Evolutionary conservation across 2,797 vertebrate genomes (phyloP).

Genomic region (Distichodus sexfasciatus): DNA sequence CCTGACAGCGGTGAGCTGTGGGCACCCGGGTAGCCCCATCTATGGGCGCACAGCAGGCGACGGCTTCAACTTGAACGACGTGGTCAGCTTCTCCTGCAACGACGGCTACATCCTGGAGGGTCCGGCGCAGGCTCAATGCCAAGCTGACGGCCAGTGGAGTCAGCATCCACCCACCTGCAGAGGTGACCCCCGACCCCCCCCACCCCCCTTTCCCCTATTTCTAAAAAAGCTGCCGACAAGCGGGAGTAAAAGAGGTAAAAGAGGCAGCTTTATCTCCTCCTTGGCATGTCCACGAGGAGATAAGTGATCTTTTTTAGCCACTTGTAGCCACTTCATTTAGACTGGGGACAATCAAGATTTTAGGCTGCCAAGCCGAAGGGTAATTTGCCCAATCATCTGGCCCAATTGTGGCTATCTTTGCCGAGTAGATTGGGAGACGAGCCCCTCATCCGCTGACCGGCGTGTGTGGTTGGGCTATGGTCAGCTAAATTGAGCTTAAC

Average conservation of each 20-base stretch:
- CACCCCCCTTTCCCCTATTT: constrained; percentile 9
- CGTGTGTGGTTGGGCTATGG: not conserved
- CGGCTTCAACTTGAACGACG: constrained; percentile 95
- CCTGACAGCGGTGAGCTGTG: constrained; percentile 89
- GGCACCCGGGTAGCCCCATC: constrained; percentile 96
- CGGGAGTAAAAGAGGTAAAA: too few species aligned
- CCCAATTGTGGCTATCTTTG: constrained; percentile 27
- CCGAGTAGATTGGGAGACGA: constrained; percentile 4
- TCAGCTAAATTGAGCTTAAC: not conserved
- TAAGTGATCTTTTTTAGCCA: not conserved
- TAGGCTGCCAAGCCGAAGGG: not conserved
- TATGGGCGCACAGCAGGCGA: constrained; percentile 93
- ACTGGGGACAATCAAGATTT: constrained; percentile 29
- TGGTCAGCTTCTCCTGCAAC: constrained; percentile 93
- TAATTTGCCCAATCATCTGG: constrained; percentile 11
- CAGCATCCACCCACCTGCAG: constrained; percentile 91
- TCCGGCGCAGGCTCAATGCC: constrained; percentile 90
- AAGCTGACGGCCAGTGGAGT: constrained; percentile 93
- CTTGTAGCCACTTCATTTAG: constrained; percentile 8
- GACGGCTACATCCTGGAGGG: constrained; percentile 94
- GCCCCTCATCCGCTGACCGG: constrained; percentile 5
- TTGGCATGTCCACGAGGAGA: constrained; percentile 16
- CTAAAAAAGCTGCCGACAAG: too few species aligned
- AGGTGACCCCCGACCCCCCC: constrained; percentile 74
- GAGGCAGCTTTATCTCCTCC: constrained; percentile 10